These are phyloP conservation scores for Poeciliopsis gracilis DNA, from an alignment of 2,797 vertebrate genomes.

Conservation along the genomic window DNA sequence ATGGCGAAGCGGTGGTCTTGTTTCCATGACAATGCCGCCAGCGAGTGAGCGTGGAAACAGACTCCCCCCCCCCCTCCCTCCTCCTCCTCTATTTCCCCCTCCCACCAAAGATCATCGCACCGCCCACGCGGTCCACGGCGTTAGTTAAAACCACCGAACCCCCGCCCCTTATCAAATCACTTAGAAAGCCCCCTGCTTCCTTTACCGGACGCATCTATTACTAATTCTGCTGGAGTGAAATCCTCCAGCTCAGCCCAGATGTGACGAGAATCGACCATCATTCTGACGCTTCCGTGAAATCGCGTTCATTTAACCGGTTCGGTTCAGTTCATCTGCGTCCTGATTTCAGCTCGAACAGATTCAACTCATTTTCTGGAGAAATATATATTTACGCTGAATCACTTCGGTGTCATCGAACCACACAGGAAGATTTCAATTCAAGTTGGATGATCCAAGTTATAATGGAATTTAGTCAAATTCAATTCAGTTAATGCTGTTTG, in stretches of 20 bases:
- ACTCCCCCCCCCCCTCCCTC: slow-evolving; percentile 45
- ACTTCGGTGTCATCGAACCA: neutral
- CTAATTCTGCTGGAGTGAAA: neutral
- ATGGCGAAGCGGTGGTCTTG: slow-evolving; percentile 86
- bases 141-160: slow-evolving; percentile 17
- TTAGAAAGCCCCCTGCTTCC: neutral
- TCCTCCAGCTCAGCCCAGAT: neutral
- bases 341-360: neutral
- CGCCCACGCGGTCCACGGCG: slow-evolving; percentile 68
- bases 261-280: neutral
- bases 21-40: slow-evolving; percentile 89
- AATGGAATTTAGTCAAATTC: neutral
- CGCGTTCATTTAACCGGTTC: neutral
- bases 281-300: neutral
- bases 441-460: neutral
- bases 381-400: neutral
- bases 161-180: neutral
- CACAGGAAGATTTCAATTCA: neutral
- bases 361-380: neutral
- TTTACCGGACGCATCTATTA: slow-evolving; percentile 17
- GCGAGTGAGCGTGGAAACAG: slow-evolving; percentile 60
- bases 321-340: neutral
- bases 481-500: neutral
- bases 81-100: slow-evolving; percentile 50
- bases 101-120: slow-evolving; percentile 56